These are phyloP conservation scores for Clarias magur DNA, from an alignment of 2,113 vertebrate species.

Conservation along the genomic window DNA sequence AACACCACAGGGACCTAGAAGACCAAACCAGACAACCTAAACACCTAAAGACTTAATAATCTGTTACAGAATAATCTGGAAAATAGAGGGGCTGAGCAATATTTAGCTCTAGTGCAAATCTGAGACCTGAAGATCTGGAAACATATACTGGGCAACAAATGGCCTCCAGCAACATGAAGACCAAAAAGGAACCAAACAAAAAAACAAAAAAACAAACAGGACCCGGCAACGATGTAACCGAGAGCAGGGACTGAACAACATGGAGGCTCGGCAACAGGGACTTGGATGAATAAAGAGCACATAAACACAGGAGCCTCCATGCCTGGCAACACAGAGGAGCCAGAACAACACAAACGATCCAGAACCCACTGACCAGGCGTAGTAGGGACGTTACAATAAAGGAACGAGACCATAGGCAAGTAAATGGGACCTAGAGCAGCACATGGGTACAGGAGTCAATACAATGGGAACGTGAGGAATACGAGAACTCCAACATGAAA, in stretches of 20 bases:
- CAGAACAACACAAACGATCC: background rate
- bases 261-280: background rate
- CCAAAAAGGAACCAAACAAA: background rate
- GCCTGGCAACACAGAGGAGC: background rate
- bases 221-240: background rate
- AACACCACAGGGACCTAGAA: background rate
- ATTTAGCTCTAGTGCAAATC: background rate
- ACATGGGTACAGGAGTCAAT: background rate
- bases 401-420: background rate
- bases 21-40: background rate
- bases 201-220: background rate
- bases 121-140: background rate
- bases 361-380: background rate
- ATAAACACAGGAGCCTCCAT: background rate
- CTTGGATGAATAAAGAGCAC: background rate
- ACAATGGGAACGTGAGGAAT: background rate
- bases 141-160: background rate
- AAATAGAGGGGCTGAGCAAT: background rate
- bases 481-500: background rate
- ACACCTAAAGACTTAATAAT: background rate
- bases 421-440: background rate
- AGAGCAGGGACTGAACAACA: background rate
- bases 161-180: background rate
- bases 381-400: background rate
- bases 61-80: background rate